Evolutionary conservation across 64 coral and sea anemone species (phyloP), one percentile per base, ranked within the genome.

Genomic region (Montipora efflorescens): DNA sequence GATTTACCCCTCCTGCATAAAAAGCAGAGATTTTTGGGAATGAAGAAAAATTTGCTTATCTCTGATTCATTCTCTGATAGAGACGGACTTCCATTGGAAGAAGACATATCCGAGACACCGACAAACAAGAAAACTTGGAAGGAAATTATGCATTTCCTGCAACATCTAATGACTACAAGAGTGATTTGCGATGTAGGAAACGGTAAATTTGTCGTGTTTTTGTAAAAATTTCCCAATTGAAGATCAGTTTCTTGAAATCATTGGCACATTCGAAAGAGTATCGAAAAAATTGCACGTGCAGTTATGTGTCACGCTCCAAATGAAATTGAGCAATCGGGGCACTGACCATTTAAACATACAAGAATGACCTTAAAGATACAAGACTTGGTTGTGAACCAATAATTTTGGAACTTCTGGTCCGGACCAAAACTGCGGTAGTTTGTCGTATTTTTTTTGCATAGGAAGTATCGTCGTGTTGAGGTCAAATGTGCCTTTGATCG

Each of bases 131-230:
- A 44, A 47, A 59, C 55, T 62, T 62, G 21, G 43, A 50, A 86
- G 82, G 82, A 86, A 86, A 72, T 84, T 66, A 72, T 72, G 62
- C 48, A 68, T 50, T 86, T 86, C 47, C 66, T 71, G 14, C 16
- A 10, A 25, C 5, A 49, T n/a, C 8, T 50, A 2, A 15, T 85
- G 18, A 71, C 36, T 44, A 10, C 62, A 46, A 9, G 45, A 7
- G 4, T 16, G 5, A 70, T 47, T 85, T 71, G 48, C 15, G 62
- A 70, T 8, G 45, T 4, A 50, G 82, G 82, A 85, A 70, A 70
- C 22, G 82, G 82, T 86, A 86, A 86, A 71, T 68, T 36, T 6
- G 25, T 7, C 20, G 18, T 7, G 4, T 15, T 71, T 71, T 55
- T 55, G 5, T 7, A 7, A 7, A 55, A 64, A 14, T 64, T 64